Base-by-base conservation (phyloP, 2,797 vertebrate species). In the Pangasius sanitwongsei region DNA sequence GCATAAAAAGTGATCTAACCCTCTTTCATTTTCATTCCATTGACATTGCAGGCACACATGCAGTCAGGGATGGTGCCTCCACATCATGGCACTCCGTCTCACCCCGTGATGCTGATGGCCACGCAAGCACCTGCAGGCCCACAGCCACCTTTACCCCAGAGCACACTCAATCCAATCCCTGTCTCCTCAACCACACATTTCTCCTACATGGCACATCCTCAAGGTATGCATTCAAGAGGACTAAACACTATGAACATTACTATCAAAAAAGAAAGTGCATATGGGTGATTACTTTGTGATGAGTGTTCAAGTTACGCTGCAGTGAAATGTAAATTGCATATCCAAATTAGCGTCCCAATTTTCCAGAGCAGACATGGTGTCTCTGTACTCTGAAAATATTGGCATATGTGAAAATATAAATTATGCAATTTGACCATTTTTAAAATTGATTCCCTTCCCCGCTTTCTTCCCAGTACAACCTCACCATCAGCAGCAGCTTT, bases 401-500 rank as follows among this genome's bases (percentile, higher is more conserved):
- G 23, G 41, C 23, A 11, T 59, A 20, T 7, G 25, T 83, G 37
- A 61, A 63, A 44, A 28, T 41, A n/a, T 16, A 1, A 28, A 41
- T 48, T 31, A 3, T 16, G 81, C 37, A 82, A 16, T 85, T 69
- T 50, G 16, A n/a, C n/a, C 12, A 15, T 67, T 84, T 37, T 59
- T 31, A 11, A 81, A 31, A 23, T 63, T 25, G 6, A 61, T 31
- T 65, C 15, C 23, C 11, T 6, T 16, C 23, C 23, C 12, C 20
- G 13, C 1, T 93, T 90, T 95, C 93, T 90, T 95, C 95, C 90
- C 96, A 99, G 98, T 99, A 96, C 98, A 98, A 97, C 95, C 97
- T 96, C 98, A 99, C 95, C 98, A 99, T 96, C 98, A 99, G 96
- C 98, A 99, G 96, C 98, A 99, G 97, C 96, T 99, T 97, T 99